These are phyloP conservation scores for Sebastes kiyomatsui DNA, from an alignment of 2,797 vertebrate genomes.

Conservation along the genomic window DNA sequence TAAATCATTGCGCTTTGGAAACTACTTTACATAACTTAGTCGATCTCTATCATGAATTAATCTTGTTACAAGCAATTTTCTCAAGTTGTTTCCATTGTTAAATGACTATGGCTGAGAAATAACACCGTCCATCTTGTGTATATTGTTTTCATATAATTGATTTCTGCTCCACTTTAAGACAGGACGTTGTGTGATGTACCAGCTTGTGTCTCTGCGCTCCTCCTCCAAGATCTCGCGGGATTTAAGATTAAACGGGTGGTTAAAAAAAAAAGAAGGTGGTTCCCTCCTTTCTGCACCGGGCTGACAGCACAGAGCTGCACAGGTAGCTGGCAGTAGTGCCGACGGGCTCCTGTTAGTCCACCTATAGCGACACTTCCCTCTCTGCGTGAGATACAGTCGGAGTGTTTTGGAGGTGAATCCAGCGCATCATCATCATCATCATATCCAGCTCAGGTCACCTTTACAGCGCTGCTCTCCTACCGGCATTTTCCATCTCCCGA, in stretches of 20 bases:
- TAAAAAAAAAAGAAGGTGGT: conserved; percentile 41
- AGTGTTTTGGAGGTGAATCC: conserved; percentile 40
- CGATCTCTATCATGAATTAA: not conserved
- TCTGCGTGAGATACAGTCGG: conserved; percentile 52
- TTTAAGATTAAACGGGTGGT: conserved; percentile 34
- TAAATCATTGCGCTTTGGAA: too few species aligned
- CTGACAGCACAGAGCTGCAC: conserved; percentile 47
- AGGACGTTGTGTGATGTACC: not conserved
- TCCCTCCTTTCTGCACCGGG: conserved; percentile 45
- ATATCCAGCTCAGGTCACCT: conserved; percentile 56
- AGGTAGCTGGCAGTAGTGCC: conserved; percentile 56
- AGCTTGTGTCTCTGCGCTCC: not conserved
- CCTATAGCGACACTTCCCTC: conserved; percentile 55
- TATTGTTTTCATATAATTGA: not conserved
- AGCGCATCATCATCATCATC: conserved; percentile 12
- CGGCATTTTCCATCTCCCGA: conserved; percentile 59
- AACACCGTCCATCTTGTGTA: not conserved
- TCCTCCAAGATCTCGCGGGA: conserved; percentile 72
- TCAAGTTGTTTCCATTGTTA: not conserved
- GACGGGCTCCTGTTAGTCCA: conserved; percentile 34
- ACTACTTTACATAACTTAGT: too few species aligned
- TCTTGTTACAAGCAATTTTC: not conserved
- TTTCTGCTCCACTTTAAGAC: not conserved
- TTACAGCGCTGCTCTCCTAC: conserved; percentile 11
- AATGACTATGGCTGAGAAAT: not conserved